A percentile compares a stretch with the other conserved stretches of the same genome.
Evolutionary conservation across 2,888 invertebrate genomes (phyloP).

Genomic region (Hecatera dysodea): DNA sequence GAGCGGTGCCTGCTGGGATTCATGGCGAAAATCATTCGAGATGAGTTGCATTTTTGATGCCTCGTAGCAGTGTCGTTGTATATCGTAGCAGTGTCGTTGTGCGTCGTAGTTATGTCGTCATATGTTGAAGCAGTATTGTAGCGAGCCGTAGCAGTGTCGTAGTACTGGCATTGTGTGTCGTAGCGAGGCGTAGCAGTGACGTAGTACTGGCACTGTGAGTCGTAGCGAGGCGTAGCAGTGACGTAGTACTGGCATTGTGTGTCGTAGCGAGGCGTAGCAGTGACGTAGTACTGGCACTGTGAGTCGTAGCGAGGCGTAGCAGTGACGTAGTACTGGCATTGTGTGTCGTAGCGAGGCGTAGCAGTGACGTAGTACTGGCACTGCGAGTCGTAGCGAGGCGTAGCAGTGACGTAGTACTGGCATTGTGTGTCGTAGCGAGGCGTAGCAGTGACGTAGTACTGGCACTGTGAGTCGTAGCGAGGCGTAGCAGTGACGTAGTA

Average conservation of each 20-base stretch:
- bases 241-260: too few species aligned
- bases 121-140: too few species aligned
- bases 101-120: not conserved
- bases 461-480: not conserved
- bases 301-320: not conserved
- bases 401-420: not conserved
- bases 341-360: too few species aligned
- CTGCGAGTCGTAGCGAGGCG: not conserved
- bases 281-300: not conserved
- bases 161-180: not conserved
- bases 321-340: not conserved
- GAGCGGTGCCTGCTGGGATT: conserved; percentile 17
- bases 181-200: not conserved
- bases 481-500: not conserved
- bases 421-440: too few species aligned
- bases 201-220: not conserved
- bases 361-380: not conserved
- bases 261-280: too few species aligned
- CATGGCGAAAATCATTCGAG: not conserved
- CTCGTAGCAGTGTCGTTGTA: not conserved
- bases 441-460: not conserved
- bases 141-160: not conserved
- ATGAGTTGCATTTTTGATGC: conserved; percentile 15
- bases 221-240: not conserved
- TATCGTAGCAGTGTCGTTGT: not conserved